Percentiles rank a stretch among this genome's conserved stretches.
These are phyloP conservation scores for Pygoscelis antarcticus DNA, from an alignment of 2,113 vertebrate genomes.

Conservation along the genomic window DNA sequence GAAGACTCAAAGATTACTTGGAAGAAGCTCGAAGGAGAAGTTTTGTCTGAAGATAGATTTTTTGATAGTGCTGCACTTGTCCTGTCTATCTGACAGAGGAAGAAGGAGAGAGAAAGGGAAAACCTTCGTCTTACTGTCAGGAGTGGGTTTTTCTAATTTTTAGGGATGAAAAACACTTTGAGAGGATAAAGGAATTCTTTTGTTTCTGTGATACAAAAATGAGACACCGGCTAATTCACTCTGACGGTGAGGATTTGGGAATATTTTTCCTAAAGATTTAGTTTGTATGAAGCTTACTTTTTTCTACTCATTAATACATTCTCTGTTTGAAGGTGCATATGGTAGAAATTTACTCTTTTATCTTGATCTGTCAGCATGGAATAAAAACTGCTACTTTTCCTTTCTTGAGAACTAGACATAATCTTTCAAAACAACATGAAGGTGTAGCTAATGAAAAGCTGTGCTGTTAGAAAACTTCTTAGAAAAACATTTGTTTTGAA, in stretches of 20 bases:
- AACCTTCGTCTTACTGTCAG: neutral
- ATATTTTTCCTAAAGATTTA: neutral
- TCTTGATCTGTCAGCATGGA: neutral
- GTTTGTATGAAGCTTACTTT: neutral
- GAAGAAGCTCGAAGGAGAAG: neutral
- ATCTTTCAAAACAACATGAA: neutral
- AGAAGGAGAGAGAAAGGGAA: neutral
- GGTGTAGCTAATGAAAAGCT: neutral
- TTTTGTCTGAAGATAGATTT: neutral
- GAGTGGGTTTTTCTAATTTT: neutral
- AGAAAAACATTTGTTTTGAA: neutral
- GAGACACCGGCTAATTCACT: neutral
- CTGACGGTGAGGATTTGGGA: neutral
- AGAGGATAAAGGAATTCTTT: neutral
- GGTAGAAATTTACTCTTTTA: neutral
- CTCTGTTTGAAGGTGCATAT: neutral
- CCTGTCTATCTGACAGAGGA: neutral
- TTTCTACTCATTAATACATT: neutral
- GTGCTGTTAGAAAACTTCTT: neutral
- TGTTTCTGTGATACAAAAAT: neutral
- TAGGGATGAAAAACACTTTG: neutral
- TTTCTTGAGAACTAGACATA: neutral
- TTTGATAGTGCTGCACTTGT: neutral
- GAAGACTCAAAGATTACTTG: neutral
- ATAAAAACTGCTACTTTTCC: neutral